These are phyloP conservation scores for Glaucomys volans DNA, from an alignment of 2,113 vertebrate species.

Conservation along the genomic window DNA sequence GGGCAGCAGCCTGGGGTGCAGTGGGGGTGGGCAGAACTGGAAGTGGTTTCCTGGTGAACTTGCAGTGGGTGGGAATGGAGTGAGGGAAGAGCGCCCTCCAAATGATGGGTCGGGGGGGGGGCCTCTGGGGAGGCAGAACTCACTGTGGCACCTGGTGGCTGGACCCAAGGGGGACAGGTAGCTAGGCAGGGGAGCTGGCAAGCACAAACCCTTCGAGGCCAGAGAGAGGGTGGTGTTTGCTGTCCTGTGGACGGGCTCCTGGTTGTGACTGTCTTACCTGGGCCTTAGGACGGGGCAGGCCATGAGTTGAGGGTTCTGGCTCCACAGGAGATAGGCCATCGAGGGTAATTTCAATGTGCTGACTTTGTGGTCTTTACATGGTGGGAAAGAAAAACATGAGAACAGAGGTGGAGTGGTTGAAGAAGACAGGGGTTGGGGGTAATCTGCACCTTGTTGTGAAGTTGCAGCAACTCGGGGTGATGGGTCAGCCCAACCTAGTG, in stretches of 20 bases:
- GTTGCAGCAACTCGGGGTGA: not conserved
- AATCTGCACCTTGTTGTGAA: not conserved
- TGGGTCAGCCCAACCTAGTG: not conserved
- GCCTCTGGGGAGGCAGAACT: not conserved
- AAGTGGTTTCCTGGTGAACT: not conserved
- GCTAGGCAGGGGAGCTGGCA: not conserved
- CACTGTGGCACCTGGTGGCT: not conserved
- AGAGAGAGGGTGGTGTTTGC: not conserved
- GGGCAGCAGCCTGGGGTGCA: not conserved
- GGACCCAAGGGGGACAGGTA: not conserved
- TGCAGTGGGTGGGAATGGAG: not conserved
- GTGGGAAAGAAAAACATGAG: not conserved
- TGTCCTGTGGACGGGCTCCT: accelerated
- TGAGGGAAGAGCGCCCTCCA: not conserved
- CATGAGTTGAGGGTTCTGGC: not conserved
- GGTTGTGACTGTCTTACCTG: not conserved
- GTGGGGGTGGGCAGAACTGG: not conserved
- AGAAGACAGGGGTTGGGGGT: not conserved
- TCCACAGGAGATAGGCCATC: not conserved
- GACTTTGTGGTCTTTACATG: not conserved
- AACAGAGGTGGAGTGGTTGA: not conserved
- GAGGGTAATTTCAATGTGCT: not conserved
- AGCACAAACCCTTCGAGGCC: too few species aligned
- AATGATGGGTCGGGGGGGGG: not conserved
- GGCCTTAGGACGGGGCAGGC: too few species aligned